A percentile compares a stretch with the other conserved stretches of the same genome.
Conservation (phyloP, 2,113 vertebrate genomes). For the Seriola aureovittata region DNA sequence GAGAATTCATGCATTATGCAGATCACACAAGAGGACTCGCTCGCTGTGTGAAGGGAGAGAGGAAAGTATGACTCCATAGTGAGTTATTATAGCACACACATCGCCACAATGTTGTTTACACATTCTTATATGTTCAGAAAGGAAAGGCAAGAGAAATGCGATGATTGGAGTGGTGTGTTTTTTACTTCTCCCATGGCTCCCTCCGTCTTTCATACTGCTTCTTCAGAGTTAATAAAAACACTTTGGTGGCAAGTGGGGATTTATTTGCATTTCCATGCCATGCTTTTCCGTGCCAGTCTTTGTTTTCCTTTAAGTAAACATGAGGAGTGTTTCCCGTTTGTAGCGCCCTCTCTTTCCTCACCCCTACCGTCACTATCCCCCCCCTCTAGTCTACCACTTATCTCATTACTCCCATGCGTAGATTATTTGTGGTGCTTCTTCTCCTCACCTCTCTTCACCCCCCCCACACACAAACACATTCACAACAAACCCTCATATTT, state of each 20-base stretch:
- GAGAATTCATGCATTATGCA: slow-evolving; percentile 77
- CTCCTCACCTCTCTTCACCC: slow-evolving; percentile 26
- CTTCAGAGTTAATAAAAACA: slow-evolving; percentile 62
- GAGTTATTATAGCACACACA: slow-evolving; percentile 58
- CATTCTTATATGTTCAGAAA: slow-evolving; percentile 51
- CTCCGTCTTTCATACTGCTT: slow-evolving; percentile 63
- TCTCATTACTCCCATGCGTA: slow-evolving; percentile 53
- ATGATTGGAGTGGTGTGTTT: slow-evolving; percentile 23
- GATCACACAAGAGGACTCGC: slow-evolving; percentile 56
- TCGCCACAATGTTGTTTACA: slow-evolving; percentile 48
- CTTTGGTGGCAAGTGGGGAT: slow-evolving; percentile 42
- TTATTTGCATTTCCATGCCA: slow-evolving; percentile 68
- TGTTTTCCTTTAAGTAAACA: slow-evolving; percentile 83
- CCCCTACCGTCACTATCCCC: slow-evolving; percentile 7
- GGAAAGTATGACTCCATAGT: slow-evolving; percentile 45
- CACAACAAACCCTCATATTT: slow-evolving; percentile 43
- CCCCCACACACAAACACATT: slow-evolving; percentile 1
- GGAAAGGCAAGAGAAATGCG: slow-evolving; percentile 41
- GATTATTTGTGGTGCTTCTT: slow-evolving; percentile 50
- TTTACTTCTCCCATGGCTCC: slow-evolving; percentile 34
- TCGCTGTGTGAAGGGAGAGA: slow-evolving; percentile 35
- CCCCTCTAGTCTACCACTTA: slow-evolving; percentile 30
- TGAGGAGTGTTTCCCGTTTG: slow-evolving; percentile 66
- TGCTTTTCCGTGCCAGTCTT: slow-evolving; percentile 43
- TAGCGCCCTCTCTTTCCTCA: slow-evolving; percentile 32